Evolutionary conservation across 2,888 invertebrate species (phyloP), one percentile per base, ranked within the genome.

Genomic region (Schizotus pectinicornis): DNA sequence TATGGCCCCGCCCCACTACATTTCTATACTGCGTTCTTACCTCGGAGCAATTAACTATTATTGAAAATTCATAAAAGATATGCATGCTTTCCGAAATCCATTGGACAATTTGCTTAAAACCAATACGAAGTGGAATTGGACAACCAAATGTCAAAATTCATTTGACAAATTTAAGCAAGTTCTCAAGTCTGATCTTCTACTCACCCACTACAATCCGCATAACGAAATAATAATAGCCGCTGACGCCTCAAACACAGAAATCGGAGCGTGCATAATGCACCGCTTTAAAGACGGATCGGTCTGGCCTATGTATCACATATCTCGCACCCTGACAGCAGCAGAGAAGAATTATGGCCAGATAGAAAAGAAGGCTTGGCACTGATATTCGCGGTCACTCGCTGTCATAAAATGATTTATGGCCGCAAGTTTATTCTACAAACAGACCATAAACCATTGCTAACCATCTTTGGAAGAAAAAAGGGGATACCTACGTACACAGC

Each of bases 41-140:
- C 22, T 22, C 22, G 22, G 22, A 22, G 5, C 22, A 2, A 22
- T 22, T 5, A 22, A 2, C 92, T 87, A 45, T 42, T 51, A 51
- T 8, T 13, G 34, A 2, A 43, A 51, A 32, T 51, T 42, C 1
- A 13, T 49, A 9, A 22, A 33, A 7, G 38, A 55, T 34, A 49
- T 55, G 39, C 55, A 55, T 34, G 35, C 12, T 9, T 35, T 55
- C 11, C 34, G 56, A 35, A 51, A 60, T 37, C 52, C 59, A 0
- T n/a, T 59, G 1, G 37, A 59, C 43, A 14, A 43, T n/a, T 14
- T 60, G 33, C 38, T 39, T 7, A 33, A 48, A 33, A 51, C 38
- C 22, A 38, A 48, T 12, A 11, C 5, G 12, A 36, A 38, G 38
- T 59, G 43, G 36, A 31, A 55, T 6, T 59, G 60, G 56, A 22